Evolutionary conservation across 2,113 vertebrate genomes (phyloP), one percentile per base, ranked within the genome.

Genomic region (Oncorhynchus tshawytscha): DNA sequence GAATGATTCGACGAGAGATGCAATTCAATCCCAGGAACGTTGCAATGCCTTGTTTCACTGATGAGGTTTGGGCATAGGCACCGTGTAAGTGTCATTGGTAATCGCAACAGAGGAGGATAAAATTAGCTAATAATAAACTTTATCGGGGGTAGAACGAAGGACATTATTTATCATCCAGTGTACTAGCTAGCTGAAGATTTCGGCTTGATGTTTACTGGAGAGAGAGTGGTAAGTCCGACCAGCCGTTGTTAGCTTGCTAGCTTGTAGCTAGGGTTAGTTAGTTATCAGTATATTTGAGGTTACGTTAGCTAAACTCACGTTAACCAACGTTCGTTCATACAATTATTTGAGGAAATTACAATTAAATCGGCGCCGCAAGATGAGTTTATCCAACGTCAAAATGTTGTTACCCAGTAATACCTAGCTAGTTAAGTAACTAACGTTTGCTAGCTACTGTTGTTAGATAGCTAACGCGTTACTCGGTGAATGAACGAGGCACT

Each of bases 161-260:
- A 67, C 11, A 11, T 34, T 39, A n/a, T 68, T 34, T 18, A 20
- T 31, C 18, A 31, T 48, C 51, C 62, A 71, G 45, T 15, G 22
- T 3, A 67, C 54, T 54, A 54, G 65, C 68, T 74, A 51, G 79
- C 9, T 68, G 54, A 49, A 70, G 78, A 72, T 20, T 20, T 71
- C 3, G 65, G 81, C 84, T 86, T 75, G 49, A 82, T 84, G 86
- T 84, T 82, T 77, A 77, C 79, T 68, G 81, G 49, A 81, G 81
- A 73, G 64, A 57, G 76, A 62, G 79, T 81, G 83, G 85, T 88
- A 73, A 90, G 84, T 84, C 31, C 54, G 71, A 72, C 70, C 59
- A 82, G 76, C 81, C 75, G 72, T 83, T 80, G 71, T 84, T 85
- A 87, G 82, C 84, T 85, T 49, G 48, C 9, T 91, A 89, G 87